Conservation (phyloP, 2,113 vertebrate genomes). For the Heterotis niloticus region DNA sequence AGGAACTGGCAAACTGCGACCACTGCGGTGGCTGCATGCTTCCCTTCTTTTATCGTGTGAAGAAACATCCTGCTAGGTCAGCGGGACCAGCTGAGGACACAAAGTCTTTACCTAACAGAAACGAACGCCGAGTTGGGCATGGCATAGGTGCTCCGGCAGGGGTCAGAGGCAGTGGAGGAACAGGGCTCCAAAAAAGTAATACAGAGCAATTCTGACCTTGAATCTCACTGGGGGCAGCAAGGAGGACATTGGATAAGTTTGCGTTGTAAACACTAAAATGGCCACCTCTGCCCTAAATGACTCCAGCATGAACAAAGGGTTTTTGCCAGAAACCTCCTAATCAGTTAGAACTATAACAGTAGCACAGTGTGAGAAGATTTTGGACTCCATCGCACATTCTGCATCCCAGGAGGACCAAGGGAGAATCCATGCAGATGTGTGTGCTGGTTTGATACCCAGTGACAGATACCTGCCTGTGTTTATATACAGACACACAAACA, state of each 20-base stretch:
- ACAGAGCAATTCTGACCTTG: background rate
- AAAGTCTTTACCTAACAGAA: background rate
- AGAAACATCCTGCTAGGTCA: too few species aligned
- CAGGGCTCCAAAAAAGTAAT: too few species aligned
- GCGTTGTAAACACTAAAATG: constrained; percentile 43
- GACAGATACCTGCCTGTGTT: background rate
- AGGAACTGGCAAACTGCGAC: background rate
- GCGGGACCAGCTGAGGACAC: background rate
- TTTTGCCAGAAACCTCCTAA: constrained; percentile 32
- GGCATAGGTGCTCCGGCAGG: background rate
- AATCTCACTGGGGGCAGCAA: constrained; percentile 34
- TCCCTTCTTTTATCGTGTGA: too few species aligned
- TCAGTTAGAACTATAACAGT: background rate
- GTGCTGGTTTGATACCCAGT: constrained; percentile 15
- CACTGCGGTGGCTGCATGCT: too few species aligned
- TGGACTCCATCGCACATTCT: background rate
- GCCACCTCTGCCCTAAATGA: constrained; percentile 35
- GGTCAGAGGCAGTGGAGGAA: background rate
- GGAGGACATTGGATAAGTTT: constrained; percentile 37
- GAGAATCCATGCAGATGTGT: background rate
- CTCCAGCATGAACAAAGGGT: constrained; percentile 1
- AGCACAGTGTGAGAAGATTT: background rate
- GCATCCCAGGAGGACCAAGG: background rate
- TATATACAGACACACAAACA: background rate
- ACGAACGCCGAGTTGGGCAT: background rate